Evolutionary conservation across 2,113 vertebrate genomes (phyloP), one percentile per base, ranked within the genome.

Genomic region (Pipa parva): DNA sequence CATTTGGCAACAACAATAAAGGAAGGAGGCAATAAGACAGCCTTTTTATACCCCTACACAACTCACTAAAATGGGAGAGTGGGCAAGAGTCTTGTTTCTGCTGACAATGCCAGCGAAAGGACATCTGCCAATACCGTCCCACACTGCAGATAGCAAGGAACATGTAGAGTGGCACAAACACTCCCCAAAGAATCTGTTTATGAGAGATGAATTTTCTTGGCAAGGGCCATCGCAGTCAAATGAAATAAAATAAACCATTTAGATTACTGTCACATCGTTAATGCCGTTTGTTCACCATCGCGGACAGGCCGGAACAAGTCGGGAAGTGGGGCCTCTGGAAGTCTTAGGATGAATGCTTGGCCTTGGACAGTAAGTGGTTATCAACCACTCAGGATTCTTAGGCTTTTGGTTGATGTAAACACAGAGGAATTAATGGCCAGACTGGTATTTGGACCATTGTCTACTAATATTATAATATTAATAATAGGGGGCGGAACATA

Each of bases 11-110:
- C 42, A 57, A 52, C 46, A 60, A 37, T 24, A 37, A 48, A 67
- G 63, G 55, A 69, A 52, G 48, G 46, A 51, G 65, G 46, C 54
- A 48, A 59, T n/a, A 59, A 68, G 59, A 59, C 56, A 60, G 56
- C 56, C 46, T 69, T 54, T 25, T 42, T 31, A n/a, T 20, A 28
- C 57, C 65, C 65, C 65, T 60, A 69, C 65, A 69, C 48, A 60
- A 29, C 33, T 27, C 33, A 37, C 31, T 31, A 60, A 59, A 52
- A 60, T 11, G 57, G 46, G 65, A 69, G 42, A 51, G 59, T 60
- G 65, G 57, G 65, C 65, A 69, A 60, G 46, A 21, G 57, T 5
- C 45, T 39, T 18, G 55, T 13, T 24, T 49, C 29, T 68, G 46
- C 25, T 4, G 24, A 11, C 12, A 17, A 7, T 60, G 65, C 65